Evolutionary conservation across 2,888 invertebrate species (phyloP).

Genomic region (Pelosia muscerda): DNA sequence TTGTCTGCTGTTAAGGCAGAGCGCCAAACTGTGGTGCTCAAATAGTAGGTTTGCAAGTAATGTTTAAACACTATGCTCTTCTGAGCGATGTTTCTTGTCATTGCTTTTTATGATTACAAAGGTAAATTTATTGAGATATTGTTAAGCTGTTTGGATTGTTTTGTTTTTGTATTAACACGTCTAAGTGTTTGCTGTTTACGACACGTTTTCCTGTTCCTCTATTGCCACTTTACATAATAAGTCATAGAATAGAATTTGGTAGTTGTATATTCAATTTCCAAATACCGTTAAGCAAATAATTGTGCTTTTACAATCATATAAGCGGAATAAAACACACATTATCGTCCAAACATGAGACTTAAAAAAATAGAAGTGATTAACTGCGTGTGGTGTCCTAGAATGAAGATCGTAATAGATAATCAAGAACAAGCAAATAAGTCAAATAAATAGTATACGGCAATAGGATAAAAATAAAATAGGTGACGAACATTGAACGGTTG

Average conservation of each 20-base stretch:
- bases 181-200: neutral
- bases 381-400: no score
- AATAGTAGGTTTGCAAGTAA: neutral
- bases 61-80: neutral
- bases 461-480: no score
- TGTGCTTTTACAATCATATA: no score
- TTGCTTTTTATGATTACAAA: constrained; percentile 1
- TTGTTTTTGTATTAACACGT: neutral
- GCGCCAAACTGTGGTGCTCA: neutral
- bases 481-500: no score
- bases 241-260: neutral
- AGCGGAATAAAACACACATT: no score
- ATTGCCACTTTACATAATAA: neutral
- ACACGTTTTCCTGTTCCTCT: neutral
- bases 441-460: no score
- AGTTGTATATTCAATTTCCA: no score
- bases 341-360: neutral
- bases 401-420: no score
- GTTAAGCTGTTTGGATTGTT: neutral
- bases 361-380: no score
- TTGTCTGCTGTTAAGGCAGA: neutral
- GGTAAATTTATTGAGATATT: neutral
- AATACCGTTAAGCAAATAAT: no score
- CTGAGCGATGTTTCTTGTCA: neutral
- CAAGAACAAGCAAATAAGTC: no score